Evolutionary conservation across 2,888 invertebrate species (phyloP).

Genomic region (Epirrita christyi): DNA sequence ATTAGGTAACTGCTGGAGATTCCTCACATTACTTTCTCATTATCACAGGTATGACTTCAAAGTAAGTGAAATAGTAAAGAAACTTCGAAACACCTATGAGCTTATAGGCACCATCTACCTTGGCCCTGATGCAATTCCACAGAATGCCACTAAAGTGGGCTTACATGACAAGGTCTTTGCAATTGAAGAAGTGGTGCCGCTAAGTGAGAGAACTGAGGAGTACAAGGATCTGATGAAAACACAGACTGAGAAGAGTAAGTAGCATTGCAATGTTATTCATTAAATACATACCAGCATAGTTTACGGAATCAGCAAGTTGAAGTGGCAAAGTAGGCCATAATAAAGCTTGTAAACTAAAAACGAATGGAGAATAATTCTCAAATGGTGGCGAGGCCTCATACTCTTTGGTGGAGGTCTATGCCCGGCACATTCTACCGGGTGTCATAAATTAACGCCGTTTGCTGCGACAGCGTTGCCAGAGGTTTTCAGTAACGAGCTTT

Average conservation of each 20-base stretch:
- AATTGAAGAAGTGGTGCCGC: slow-evolving; percentile 83
- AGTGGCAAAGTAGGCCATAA: no score
- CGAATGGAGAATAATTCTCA: no score
- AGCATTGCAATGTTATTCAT: slow-evolving; percentile 1
- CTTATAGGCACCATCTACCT: slow-evolving; percentile 86
- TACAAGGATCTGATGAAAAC: slow-evolving; percentile 62
- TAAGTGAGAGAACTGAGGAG: slow-evolving; percentile 71
- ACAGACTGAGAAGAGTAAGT: slow-evolving; percentile 67
- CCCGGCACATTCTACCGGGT: no score
- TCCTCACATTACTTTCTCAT: slow-evolving; percentile 12
- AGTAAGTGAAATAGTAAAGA: slow-evolving; percentile 71
- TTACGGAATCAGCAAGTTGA: no score
- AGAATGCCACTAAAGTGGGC: slow-evolving; percentile 85
- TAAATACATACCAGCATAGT: no score
- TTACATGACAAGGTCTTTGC: slow-evolving; percentile 87
- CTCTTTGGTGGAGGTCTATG: no score
- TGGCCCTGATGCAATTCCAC: slow-evolving; percentile 79
- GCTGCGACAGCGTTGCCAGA: no score
- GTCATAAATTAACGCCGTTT: no score
- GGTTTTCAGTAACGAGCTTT: no score
- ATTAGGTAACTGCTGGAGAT: no score
- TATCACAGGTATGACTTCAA: slow-evolving; percentile 82
- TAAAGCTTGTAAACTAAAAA: no score
- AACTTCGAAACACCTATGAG: slow-evolving; percentile 62
- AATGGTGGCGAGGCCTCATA: no score